Percentiles rank a stretch among this genome's conserved stretches.
Evolutionary conservation across 2,113 vertebrate genomes (phyloP).

Genomic region (Aix galericulata): DNA sequence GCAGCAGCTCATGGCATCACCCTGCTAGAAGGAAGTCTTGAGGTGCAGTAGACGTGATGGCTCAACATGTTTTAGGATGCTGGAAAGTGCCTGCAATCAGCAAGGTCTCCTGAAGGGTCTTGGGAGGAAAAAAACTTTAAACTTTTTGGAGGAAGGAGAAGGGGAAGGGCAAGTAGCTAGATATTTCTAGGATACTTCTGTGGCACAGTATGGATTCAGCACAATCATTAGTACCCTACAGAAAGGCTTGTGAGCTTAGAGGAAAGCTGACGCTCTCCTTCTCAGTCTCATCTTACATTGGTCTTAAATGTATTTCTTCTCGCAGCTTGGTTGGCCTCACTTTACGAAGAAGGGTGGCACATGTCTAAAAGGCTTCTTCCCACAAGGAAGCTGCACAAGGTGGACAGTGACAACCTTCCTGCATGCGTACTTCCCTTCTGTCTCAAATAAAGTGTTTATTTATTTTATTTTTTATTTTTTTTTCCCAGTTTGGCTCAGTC

Average conservation of each 20-base stretch:
- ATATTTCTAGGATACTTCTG: neutral
- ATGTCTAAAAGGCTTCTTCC: neutral
- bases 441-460: neutral
- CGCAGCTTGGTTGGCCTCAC: neutral
- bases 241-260: neutral
- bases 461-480: neutral
- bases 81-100: neutral
- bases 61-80: slow-evolving; percentile 9
- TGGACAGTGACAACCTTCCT: neutral
- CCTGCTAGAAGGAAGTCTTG: neutral
- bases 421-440: neutral
- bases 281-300: neutral
- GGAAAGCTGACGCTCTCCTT: neutral
- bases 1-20: neutral
- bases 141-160: neutral
- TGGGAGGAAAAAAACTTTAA: too few relatives aligned
- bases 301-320: neutral
- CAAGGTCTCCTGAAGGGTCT: neutral
- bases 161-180: neutral
- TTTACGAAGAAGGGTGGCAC: neutral
- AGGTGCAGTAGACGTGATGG: neutral
- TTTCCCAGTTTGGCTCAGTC: neutral
- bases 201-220: neutral
- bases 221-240: neutral
- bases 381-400: neutral